These are phyloP conservation scores for Oncorhynchus keta DNA, from an alignment of 2,113 vertebrate species.

Conservation along the genomic window DNA sequence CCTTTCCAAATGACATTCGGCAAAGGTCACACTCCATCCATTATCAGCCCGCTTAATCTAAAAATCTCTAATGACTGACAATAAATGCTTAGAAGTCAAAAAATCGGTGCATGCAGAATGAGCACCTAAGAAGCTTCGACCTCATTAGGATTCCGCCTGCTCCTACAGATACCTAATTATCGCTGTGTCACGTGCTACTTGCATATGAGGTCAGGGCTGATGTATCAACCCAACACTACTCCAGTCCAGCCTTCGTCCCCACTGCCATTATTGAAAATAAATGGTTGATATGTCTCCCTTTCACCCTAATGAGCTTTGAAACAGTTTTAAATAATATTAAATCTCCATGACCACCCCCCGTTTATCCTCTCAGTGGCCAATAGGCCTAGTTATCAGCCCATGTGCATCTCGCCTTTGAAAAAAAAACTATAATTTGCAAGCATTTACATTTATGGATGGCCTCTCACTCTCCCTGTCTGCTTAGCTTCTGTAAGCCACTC, in stretches of 20 bases:
- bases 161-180: constrained; percentile 50
- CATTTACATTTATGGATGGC: constrained; percentile 21
- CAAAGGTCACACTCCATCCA: constrained; percentile 42
- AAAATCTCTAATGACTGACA: constrained; percentile 59
- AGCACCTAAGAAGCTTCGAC: constrained; percentile 56
- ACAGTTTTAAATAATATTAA: constrained; percentile 42
- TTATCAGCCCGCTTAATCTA: constrained; percentile 51
- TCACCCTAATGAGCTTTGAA: constrained; percentile 5
- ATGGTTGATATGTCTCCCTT: background rate
- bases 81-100: constrained; percentile 59
- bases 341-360: constrained; percentile 30
- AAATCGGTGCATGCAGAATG: constrained; percentile 54
- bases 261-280: constrained; percentile 12
- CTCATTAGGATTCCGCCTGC: constrained; percentile 46
- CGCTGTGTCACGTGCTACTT: constrained; percentile 38
- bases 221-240: constrained; percentile 9
- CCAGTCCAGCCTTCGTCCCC: background rate
- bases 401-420: constrained; percentile 24
- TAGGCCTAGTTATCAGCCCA: constrained; percentile 27
- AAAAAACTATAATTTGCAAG: constrained; percentile 14
- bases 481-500: constrained; percentile 16
- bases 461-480: background rate
- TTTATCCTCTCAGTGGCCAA: constrained; percentile 30
- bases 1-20: constrained; percentile 31
- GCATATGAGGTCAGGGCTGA: background rate